Evolutionary conservation across 1,140 invertebrate species (phyloP).

Genomic region (Panagrolaimus sp.): DNA sequence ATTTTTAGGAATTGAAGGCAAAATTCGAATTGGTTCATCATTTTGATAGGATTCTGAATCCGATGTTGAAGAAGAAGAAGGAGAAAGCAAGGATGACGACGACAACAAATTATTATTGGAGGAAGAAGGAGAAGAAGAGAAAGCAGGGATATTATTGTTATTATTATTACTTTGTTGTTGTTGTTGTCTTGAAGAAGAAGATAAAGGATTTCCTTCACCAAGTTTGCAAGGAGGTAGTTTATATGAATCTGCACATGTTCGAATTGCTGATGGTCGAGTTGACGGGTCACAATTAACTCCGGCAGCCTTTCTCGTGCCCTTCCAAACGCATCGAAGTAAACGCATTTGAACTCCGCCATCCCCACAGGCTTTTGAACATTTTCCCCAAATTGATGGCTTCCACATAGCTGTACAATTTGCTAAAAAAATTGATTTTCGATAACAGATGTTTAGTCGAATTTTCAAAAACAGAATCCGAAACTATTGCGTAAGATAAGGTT

Average conservation of each 20-base stretch:
- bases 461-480: no score
- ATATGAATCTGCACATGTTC: constrained; percentile 26
- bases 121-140: background rate
- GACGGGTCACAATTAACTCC: constrained; percentile 39
- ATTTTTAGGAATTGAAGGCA: background rate
- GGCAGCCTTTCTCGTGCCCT: constrained; percentile 42
- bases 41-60: constrained; percentile 14
- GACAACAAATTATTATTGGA: background rate
- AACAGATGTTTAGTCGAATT: background rate
- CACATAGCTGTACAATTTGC: constrained; percentile 46
- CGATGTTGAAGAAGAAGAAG: background rate
- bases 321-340: constrained; percentile 43
- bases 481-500: no score
- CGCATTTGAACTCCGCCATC: constrained; percentile 36
- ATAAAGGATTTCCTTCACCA: background rate
- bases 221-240: constrained; percentile 23
- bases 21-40: background rate
- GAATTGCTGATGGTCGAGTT: constrained; percentile 36
- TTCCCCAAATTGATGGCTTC: constrained; percentile 39
- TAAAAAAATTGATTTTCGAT: constrained; percentile 24
- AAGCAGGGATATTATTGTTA: constrained; percentile 20
- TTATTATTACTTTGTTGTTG: constrained; percentile 7
- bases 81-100: constrained; percentile 2
- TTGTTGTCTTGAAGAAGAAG: no score
- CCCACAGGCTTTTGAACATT: constrained; percentile 22